phyloP scores from a whole-genome alignment of 2,113 vertebrate species.

The Toxotes chatareus region DNA sequence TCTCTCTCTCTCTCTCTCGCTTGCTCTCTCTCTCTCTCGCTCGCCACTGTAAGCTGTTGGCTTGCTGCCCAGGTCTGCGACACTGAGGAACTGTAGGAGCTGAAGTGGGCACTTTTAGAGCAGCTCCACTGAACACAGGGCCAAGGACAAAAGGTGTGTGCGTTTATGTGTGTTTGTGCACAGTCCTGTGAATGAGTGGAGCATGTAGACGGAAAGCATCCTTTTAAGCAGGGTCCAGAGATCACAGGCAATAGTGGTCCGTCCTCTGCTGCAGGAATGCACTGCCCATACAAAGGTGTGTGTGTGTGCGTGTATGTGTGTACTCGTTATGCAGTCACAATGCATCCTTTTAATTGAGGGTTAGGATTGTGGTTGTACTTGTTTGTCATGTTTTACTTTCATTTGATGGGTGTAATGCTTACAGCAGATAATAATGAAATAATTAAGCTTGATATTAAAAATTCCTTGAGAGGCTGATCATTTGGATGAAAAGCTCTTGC shows the following conservation, averaged over 20 bases:
- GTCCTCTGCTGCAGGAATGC: slow-evolving; percentile 33
- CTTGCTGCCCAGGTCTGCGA: slow-evolving; percentile 67
- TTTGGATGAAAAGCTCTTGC: slow-evolving; percentile 30
- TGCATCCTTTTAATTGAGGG: neutral
- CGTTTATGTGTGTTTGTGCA: slow-evolving; percentile 5
- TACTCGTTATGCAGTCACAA: neutral
- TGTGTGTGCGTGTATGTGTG: neutral
- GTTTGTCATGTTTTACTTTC: neutral
- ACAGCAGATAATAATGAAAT: slow-evolving; percentile 27
- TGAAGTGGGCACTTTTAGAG: slow-evolving; percentile 80
- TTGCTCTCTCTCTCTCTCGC: slow-evolving; percentile 18
- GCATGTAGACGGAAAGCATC: slow-evolving; percentile 36
- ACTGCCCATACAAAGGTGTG: slow-evolving; percentile 5
- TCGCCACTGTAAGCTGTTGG: slow-evolving; percentile 70
- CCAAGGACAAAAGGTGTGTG: slow-evolving; percentile 75
- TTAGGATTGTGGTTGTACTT: neutral
- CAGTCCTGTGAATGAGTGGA: slow-evolving; percentile 26
- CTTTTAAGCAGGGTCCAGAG: slow-evolving; percentile 45
- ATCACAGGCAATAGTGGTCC: slow-evolving; percentile 30
- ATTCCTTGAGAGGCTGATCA: slow-evolving; percentile 18
- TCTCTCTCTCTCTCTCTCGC: slow-evolving; percentile 3
- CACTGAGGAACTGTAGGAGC: slow-evolving; percentile 66
- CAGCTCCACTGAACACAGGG: slow-evolving; percentile 68
- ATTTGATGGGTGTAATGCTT: neutral
- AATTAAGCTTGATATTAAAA: slow-evolving; percentile 27